These are phyloP conservation scores for Drosophila parthenogenetica DNA, from an alignment of 2,888 invertebrate genomes.

Conservation along the genomic window DNA sequence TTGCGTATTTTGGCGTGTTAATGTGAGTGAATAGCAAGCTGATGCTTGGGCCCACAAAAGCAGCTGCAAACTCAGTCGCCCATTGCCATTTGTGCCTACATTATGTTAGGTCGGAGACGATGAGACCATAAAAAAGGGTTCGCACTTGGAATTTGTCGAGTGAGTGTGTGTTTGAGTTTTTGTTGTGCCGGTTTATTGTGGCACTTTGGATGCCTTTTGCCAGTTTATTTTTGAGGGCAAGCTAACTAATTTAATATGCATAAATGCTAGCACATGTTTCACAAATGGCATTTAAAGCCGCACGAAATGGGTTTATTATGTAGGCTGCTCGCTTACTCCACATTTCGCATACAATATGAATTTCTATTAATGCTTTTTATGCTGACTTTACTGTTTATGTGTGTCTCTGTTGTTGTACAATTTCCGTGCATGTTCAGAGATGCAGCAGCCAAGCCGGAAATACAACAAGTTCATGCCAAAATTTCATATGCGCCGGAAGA, in stretches of 20 bases:
- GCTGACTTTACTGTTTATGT: slow-evolving; percentile 15
- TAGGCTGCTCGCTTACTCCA: slow-evolving; percentile 31
- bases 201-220: slow-evolving; percentile 62
- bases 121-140: slow-evolving; percentile 75
- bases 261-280: slow-evolving; percentile 80
- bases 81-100: slow-evolving; percentile 59
- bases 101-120: slow-evolving; percentile 59
- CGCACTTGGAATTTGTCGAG: slow-evolving; percentile 48
- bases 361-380: slow-evolving; percentile 59
- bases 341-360: slow-evolving; percentile 67
- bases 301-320: slow-evolving; percentile 77
- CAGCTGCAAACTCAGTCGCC: slow-evolving; percentile 53
- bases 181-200: slow-evolving; percentile 60
- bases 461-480: slow-evolving; percentile 7
- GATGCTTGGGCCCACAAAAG: slow-evolving; percentile 26
- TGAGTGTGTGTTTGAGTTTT: slow-evolving; percentile 18
- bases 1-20: slow-evolving; percentile 46
- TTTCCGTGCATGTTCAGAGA: slow-evolving; percentile 27
- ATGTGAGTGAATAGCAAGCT: slow-evolving; percentile 65
- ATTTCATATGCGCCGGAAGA: slow-evolving; percentile 3
- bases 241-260: slow-evolving; percentile 78
- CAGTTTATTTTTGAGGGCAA: slow-evolving; percentile 71
- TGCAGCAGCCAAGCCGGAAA: slow-evolving; percentile 7
- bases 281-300: slow-evolving; percentile 80
- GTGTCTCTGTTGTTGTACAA: slow-evolving; percentile 17